phyloP scores from a whole-genome alignment of 2,113 vertebrate species.

The Scomber scombrus region DNA sequence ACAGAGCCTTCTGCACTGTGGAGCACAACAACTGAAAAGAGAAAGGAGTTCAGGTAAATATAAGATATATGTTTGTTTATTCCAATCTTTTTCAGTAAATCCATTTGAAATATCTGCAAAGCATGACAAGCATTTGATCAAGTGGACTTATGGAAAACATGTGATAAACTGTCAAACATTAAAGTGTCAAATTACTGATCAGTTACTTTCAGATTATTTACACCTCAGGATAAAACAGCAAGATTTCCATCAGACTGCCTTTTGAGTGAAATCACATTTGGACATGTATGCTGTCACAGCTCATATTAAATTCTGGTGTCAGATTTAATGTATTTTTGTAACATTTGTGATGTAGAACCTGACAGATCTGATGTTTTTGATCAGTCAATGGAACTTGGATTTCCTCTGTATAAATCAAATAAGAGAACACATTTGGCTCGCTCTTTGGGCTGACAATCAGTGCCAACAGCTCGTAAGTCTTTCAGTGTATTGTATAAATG shows the following conservation, averaged over 20 bases:
- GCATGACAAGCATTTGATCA: background rate
- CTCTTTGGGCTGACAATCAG: constrained; percentile 32
- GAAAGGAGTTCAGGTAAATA: background rate
- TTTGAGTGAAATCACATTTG: constrained; percentile 24
- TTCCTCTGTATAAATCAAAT: constrained; percentile 33
- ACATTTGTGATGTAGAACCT: constrained; percentile 33
- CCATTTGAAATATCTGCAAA: background rate
- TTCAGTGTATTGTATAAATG: constrained; percentile 29
- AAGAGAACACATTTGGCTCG: constrained; percentile 38
- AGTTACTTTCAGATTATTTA: background rate
- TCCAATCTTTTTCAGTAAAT: background rate
- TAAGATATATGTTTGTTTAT: background rate
- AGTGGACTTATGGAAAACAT: background rate
- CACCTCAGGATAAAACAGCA: background rate
- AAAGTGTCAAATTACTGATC: background rate
- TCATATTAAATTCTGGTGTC: constrained; percentile 26
- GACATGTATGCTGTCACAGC: background rate
- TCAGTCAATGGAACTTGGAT: constrained; percentile 10
- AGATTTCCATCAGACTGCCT: background rate
- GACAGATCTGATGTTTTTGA: constrained; percentile 51
- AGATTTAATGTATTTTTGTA: constrained; percentile 32
- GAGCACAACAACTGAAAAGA: constrained; percentile 85
- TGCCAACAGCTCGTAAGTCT: constrained; percentile 52
- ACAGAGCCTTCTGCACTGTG: constrained; percentile 87
- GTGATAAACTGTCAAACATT: background rate